A percentile compares a stretch with the other conserved stretches of the same genome.
These are phyloP conservation scores for Julus scandinavius DNA, from an alignment of 2,888 invertebrate genomes.

Conservation along the genomic window DNA sequence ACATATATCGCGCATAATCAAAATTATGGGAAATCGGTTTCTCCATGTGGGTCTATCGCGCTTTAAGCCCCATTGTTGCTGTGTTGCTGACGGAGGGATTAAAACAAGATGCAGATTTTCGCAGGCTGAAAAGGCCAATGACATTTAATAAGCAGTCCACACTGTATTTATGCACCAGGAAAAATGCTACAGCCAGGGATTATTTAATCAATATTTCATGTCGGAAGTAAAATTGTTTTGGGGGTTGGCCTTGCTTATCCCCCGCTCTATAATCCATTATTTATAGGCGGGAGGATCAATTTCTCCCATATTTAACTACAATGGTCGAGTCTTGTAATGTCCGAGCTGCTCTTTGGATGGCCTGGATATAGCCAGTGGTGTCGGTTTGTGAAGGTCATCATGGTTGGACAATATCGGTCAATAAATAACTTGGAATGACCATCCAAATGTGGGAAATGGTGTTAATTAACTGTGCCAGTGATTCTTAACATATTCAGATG, in stretches of 20 bases:
- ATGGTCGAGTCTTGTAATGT: conserved; percentile 17
- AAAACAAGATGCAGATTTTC: conserved; percentile 39
- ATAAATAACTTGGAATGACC: background rate
- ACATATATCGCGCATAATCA: background rate
- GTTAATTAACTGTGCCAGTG: no score
- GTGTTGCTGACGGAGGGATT: conserved; percentile 14
- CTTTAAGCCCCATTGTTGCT: conserved; percentile 13
- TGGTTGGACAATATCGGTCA: background rate
- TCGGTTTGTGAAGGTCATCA: background rate
- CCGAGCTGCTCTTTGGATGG: background rate
- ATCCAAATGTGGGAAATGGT: no score
- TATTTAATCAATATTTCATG: conserved; percentile 7
- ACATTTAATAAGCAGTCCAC: conserved; percentile 27
- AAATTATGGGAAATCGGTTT: conserved; percentile 23
- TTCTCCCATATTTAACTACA: background rate
- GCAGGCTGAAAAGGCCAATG: background rate
- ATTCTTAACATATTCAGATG: no score
- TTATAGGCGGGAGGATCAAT: conserved; percentile 8
- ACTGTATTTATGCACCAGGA: background rate
- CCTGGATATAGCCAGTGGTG: background rate
- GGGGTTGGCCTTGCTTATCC: background rate
- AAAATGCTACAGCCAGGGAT: background rate
- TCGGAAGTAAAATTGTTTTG: background rate
- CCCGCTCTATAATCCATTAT: background rate
- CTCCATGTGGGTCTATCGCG: background rate